phyloP scores from a whole-genome alignment of 2,888 invertebrate genomes.

The Macrophya annulata region DNA sequence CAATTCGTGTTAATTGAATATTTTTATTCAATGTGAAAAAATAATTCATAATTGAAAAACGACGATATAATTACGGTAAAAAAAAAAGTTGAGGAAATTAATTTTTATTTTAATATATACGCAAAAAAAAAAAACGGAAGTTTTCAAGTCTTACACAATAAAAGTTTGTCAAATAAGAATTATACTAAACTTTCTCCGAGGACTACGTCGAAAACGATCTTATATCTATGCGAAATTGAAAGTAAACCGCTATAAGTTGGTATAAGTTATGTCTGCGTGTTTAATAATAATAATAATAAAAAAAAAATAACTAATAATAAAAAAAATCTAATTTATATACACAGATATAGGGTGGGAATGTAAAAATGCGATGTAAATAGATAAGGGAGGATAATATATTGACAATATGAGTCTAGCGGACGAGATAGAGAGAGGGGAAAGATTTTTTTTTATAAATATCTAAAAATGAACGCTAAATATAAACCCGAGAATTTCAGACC shows the following conservation, averaged over 20 bases:
- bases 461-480: conserved; percentile 75
- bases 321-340: background rate
- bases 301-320: too few species aligned
- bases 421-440: conserved; percentile 3
- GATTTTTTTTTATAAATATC: conserved; percentile 48
- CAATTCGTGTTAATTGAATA: background rate
- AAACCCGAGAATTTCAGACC: conserved; percentile 72
- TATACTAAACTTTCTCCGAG: conserved; percentile 1
- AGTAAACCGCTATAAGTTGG: background rate
- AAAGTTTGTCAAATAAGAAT: conserved; percentile 1
- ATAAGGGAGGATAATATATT: conserved; percentile 24
- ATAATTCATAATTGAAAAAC: background rate
- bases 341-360: background rate
- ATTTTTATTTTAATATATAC: conserved; percentile 25
- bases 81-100: background rate
- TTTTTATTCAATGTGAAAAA: background rate
- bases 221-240: conserved; percentile 31
- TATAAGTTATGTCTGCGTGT: background rate
- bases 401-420: conserved; percentile 31
- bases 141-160: background rate
- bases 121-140: too few species aligned
- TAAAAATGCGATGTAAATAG: background rate
- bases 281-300: background rate
- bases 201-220: background rate
- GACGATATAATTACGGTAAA: background rate